Evolutionary conservation across 2,888 invertebrate species (phyloP), one percentile per base, ranked within the genome.

Genomic region (Drosophila limbata): DNA sequence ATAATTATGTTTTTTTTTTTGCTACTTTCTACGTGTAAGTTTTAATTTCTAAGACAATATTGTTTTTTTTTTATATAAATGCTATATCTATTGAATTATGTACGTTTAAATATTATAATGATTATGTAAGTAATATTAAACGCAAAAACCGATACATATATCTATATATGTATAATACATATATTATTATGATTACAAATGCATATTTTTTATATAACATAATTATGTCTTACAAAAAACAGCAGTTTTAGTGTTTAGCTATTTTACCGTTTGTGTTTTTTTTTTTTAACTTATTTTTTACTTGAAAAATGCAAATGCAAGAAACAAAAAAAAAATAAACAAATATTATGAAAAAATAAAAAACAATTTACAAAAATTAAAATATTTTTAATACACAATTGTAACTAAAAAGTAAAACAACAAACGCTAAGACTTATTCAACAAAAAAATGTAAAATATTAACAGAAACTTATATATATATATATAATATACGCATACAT

Each of bases 401-500:
- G 79, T 81, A 87, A 77, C 76, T 69, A 81, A 69, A 67, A 51
- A 39, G 28, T 44, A 55, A 55, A 79, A 79, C 64, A 71, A 77
- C 68, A 85, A 84, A 85, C 88, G 86, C 86, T 88, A 84, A 84
- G 89, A 85, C 89, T 89, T 84, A 88, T 86, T 88, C 80, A 88
- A 85, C 69, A 83, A 78, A 87, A 71, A 69, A 65, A 48, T 84
- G 83, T 84, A 84, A 84, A 88, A 88, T 84, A 84, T 85, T 84
- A 84, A 88, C 74, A 68, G 55, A 69, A 73, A 62, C 66, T 69
- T 69, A 59, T 45, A 63, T 50, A 56, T 37, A 56, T 65, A 63
- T 44, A 60, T 53, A 44, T 68, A 47, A 63, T 56, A 67, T 39
- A 62, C 37, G 71, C 21, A 62, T 52, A 63, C 39, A 53, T 60